Conservation (phyloP, 2,797 vertebrate species). For the Buceros bicornis region DNA sequence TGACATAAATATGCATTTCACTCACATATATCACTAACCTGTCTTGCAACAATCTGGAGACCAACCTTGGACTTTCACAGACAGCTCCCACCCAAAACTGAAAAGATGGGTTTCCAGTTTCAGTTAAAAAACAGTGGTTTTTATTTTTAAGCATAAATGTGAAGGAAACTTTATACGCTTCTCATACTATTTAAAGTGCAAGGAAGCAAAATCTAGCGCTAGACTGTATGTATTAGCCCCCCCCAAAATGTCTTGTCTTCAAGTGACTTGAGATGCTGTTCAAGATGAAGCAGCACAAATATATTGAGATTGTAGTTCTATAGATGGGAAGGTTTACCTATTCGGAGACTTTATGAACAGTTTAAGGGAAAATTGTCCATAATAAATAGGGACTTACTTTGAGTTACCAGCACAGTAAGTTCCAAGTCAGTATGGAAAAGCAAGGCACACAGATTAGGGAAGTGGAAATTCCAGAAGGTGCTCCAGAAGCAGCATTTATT, state of each 20-base stretch:
- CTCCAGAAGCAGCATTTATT: not conserved
- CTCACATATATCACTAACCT: not conserved
- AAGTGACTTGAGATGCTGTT: not conserved
- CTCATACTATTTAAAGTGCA: not conserved
- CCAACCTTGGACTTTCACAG: not conserved
- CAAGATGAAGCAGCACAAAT: not conserved
- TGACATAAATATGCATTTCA: not conserved
- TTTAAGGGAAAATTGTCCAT: not conserved
- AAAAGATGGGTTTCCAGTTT: not conserved
- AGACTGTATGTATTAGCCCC: not conserved
- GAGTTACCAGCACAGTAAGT: not conserved
- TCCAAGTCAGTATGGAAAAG: not conserved
- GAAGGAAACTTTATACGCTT: not conserved
- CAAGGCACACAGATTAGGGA: not conserved
- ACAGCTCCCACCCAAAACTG: not conserved
- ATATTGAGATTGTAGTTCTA: not conserved
- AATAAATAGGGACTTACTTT: not conserved
- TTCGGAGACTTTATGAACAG: not conserved
- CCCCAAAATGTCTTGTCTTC: not conserved
- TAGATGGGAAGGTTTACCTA: not conserved
- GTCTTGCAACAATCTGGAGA: not conserved
- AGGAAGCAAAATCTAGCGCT: not conserved
- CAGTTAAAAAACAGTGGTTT: not conserved
- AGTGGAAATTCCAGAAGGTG: not conserved
- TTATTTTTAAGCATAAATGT: not conserved